A percentile compares a stretch with the other conserved stretches of the same genome.
Evolutionary conservation across 2,113 vertebrate species (phyloP).

Genomic region (Dicaeum eximium): DNA sequence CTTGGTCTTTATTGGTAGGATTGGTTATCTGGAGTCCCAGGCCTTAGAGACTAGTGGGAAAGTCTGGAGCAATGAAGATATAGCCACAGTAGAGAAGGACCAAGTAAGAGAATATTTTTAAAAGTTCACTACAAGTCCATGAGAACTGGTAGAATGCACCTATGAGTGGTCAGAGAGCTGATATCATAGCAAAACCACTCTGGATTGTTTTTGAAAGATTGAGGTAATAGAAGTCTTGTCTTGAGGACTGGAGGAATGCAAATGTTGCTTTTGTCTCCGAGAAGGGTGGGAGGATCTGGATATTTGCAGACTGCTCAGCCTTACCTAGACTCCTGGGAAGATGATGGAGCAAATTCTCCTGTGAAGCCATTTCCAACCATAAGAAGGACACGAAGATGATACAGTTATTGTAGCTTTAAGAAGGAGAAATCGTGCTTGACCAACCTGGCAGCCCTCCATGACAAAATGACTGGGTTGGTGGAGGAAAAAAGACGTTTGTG

Average conservation of each 20-base stretch:
- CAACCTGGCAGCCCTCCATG: not conserved
- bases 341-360: not conserved
- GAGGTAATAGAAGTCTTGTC: not conserved
- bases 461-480: not conserved
- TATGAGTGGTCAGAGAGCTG: not conserved
- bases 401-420: not conserved
- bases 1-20: not conserved
- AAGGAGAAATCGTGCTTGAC: not conserved
- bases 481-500: not conserved
- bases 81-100: not conserved
- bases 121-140: accelerated
- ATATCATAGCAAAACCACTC: not conserved
- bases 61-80: not conserved
- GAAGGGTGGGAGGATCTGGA: not conserved
- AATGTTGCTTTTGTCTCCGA: not conserved
- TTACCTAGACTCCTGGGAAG: not conserved
- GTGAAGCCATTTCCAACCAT: not conserved
- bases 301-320: not conserved
- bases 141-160: not conserved
- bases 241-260: not conserved
- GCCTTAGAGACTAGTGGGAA: not conserved
- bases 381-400: not conserved
- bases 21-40: not conserved
- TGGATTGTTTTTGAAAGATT: not conserved
- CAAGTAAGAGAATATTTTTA: not conserved